Evolutionary conservation across 2,113 vertebrate species (phyloP).

Genomic region (Pollachius pollachius): DNA sequence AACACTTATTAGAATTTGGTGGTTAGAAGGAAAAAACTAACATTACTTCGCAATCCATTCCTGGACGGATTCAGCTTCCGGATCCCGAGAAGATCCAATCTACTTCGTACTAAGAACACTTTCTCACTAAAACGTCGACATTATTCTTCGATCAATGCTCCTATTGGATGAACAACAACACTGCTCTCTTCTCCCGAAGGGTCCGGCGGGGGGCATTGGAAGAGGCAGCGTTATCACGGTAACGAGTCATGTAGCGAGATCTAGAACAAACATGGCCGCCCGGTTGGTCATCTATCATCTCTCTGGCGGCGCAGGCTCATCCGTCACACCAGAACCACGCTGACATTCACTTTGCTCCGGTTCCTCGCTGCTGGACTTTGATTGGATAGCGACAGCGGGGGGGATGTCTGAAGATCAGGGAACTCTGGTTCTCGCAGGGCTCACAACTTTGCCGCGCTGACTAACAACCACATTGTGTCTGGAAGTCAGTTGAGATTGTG

Average conservation of each 20-base stretch:
- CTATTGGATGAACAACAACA: no score
- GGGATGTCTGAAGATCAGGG: slow-evolving; percentile 13
- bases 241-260: slow-evolving; percentile 46
- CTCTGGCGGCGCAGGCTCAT: slow-evolving; percentile 56
- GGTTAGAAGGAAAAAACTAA: slow-evolving; percentile 50
- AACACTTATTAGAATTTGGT: slow-evolving; percentile 52
- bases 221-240: slow-evolving; percentile 37
- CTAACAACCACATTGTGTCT: slow-evolving; percentile 55
- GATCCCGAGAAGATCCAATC: not conserved
- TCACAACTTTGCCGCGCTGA: slow-evolving; percentile 37
- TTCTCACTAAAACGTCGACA: not conserved
- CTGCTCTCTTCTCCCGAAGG: not conserved
- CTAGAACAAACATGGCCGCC: slow-evolving; percentile 61
- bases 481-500: slow-evolving; percentile 41
- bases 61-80: slow-evolving; percentile 12
- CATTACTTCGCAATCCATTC: slow-evolving; percentile 40
- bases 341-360: slow-evolving; percentile 64
- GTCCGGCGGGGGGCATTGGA: slow-evolving; percentile 46
- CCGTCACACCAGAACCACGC: slow-evolving; percentile 57
- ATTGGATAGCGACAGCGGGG: slow-evolving; percentile 42
- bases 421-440: slow-evolving; percentile 44
- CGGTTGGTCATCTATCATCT: slow-evolving; percentile 67
- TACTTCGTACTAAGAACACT: slow-evolving; percentile 5
- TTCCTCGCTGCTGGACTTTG: slow-evolving; percentile 62
- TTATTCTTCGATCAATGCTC: slow-evolving; percentile 1